Evolutionary conservation across 2,888 invertebrate species (phyloP).

Genomic region (Chironomus riparius): DNA sequence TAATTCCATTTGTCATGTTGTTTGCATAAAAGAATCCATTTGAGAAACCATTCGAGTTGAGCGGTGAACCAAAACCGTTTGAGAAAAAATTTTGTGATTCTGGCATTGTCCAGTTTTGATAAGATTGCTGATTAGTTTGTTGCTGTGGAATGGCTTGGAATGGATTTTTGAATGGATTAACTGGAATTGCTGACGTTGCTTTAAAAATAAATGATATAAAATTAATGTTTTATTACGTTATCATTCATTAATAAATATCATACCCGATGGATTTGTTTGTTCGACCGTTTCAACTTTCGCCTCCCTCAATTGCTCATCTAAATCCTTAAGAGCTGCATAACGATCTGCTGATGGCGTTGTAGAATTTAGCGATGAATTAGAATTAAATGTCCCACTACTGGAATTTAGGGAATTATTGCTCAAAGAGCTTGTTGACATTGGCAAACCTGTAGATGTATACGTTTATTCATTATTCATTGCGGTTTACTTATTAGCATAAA

Average conservation of each 20-base stretch:
- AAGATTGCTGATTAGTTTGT: not conserved
- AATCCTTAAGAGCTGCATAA: conserved; percentile 90
- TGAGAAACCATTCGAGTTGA: not conserved
- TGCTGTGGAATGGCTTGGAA: conserved; percentile 11
- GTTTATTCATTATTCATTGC: not conserved
- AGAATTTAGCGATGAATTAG: conserved; percentile 32
- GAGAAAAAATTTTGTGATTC: not conserved
- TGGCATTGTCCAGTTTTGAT: conserved; percentile 19
- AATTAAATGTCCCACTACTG: conserved; percentile 32
- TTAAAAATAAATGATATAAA: not conserved
- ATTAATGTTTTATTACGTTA: not conserved
- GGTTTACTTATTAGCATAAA: not conserved
- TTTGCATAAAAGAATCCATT: conserved; percentile 12
- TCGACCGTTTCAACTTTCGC: conserved; percentile 34
- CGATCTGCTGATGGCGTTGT: conserved; percentile 61
- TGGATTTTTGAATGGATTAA: conserved; percentile 23
- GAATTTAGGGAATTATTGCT: conserved; percentile 32
- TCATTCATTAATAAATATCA: not conserved
- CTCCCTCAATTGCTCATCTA: conserved; percentile 65
- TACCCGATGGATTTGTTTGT: not conserved
- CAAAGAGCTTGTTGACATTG: conserved; percentile 34
- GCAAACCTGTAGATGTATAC: conserved; percentile 34
- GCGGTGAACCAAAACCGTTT: conserved; percentile 17
- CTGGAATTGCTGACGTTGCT: not conserved
- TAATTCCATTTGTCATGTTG: conserved; percentile 11